Evolutionary conservation across 1,140 invertebrate genomes (phyloP).

Genomic region (Venturia canescens): DNA sequence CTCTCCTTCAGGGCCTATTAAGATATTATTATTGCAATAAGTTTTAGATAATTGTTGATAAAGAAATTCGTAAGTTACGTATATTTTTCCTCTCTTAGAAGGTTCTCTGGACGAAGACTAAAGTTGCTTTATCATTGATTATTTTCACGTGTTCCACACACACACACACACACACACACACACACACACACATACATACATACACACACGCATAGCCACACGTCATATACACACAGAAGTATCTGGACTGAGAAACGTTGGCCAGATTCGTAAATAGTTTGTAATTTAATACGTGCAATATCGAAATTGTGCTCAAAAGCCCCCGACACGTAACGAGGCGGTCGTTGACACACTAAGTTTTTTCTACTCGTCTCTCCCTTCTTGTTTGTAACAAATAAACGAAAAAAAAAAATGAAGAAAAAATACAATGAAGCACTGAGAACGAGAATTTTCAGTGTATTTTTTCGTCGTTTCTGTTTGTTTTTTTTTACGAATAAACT

Average conservation of each 20-base stretch:
- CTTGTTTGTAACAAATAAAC: not conserved
- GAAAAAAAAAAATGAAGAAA: not conserved
- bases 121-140: not conserved
- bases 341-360: not conserved
- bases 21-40: too few relatives aligned
- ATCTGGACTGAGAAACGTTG: not conserved
- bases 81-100: not conserved
- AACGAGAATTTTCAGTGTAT: not conserved
- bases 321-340: not conserved
- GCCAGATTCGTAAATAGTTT: constrained; percentile 3
- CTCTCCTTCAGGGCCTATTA: too few relatives aligned
- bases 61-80: not conserved
- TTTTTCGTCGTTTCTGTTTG: not conserved
- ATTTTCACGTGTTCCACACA: not conserved
- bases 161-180: too few relatives aligned
- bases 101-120: not conserved
- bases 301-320: constrained; percentile 7
- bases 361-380: not conserved
- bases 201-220: too few relatives aligned
- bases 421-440: too few relatives aligned
- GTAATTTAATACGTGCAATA: constrained; percentile 11
- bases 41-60: not conserved
- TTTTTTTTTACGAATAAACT: not conserved
- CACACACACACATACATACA: too few relatives aligned
- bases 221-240: too few relatives aligned